Conservation (phyloP, 2,797 vertebrate species). For the Pelodytes ibericus region DNA sequence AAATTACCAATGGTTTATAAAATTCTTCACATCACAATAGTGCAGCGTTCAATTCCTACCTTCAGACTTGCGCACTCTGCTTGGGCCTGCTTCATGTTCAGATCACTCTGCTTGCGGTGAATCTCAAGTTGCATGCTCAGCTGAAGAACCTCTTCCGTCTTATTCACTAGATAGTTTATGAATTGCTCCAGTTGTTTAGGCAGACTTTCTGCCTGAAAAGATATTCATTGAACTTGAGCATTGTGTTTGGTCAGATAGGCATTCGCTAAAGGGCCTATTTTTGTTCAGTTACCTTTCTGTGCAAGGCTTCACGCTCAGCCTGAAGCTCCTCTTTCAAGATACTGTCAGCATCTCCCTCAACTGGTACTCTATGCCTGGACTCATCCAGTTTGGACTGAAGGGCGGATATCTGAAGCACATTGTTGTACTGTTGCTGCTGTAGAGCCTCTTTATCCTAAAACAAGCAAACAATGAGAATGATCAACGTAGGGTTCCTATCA, state of each 20-base stretch:
- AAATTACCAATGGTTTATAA: neutral
- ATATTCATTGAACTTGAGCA: too few species aligned
- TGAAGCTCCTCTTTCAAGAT: slow-evolving; percentile 74
- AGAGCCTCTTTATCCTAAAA: slow-evolving; percentile 86
- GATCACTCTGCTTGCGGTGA: slow-evolving; percentile 66
- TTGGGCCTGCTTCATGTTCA: slow-evolving; percentile 62
- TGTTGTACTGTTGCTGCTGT: slow-evolving; percentile 83
- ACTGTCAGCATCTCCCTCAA: slow-evolving; percentile 64
- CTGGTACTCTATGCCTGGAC: slow-evolving; percentile 73
- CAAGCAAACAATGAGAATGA: neutral
- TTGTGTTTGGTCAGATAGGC: too few species aligned
- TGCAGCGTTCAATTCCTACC: slow-evolving; percentile 59
- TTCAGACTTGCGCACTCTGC: slow-evolving; percentile 71
- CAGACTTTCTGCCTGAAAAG: slow-evolving; percentile 75
- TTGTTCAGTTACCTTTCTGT: slow-evolving; percentile 62
- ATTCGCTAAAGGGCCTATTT: too few species aligned
- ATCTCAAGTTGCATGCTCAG: slow-evolving; percentile 79
- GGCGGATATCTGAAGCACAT: slow-evolving; percentile 84
- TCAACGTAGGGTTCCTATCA: too few species aligned
- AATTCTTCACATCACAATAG: neutral
- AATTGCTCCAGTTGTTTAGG: slow-evolving; percentile 76
- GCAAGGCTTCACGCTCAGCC: slow-evolving; percentile 71
- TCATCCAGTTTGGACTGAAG: slow-evolving; percentile 86
- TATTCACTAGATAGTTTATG: slow-evolving; percentile 76
- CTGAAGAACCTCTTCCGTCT: slow-evolving; percentile 79